phyloP scores from a whole-genome alignment of 2,113 vertebrate genomes.

The Emberiza fucata region DNA sequence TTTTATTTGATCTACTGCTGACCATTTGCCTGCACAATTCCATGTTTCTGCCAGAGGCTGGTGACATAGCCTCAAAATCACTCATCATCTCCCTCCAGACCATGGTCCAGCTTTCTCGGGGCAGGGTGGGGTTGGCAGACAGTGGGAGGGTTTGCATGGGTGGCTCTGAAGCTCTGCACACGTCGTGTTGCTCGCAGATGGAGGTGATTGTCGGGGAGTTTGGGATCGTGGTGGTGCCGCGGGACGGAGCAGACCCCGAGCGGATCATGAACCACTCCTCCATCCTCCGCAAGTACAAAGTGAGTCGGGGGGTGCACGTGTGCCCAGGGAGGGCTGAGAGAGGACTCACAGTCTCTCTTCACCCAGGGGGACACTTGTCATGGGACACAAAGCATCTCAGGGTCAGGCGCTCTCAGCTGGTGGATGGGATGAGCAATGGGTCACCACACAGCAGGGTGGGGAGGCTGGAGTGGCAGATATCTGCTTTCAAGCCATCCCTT shows the following conservation, averaged over 20 bases:
- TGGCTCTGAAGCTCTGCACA: neutral
- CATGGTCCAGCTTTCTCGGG: accelerated
- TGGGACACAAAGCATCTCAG: neutral
- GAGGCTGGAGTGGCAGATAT: neutral
- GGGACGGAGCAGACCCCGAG: conserved; percentile 90
- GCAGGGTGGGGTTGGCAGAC: neutral
- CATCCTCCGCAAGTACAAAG: conserved; percentile 95
- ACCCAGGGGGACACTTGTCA: neutral
- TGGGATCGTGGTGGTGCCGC: conserved; percentile 95
- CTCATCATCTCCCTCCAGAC: neutral
- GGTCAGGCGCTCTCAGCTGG: neutral
- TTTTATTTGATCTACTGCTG: neutral
- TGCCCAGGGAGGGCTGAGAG: accelerated
- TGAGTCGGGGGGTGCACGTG: conserved; percentile 66
- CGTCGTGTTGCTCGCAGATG: conserved; percentile 79
- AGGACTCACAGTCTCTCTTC: neutral
- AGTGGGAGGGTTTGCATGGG: neutral
- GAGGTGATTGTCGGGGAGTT: conserved; percentile 98
- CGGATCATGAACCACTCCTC: conserved; percentile 98
- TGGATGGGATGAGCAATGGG: neutral
- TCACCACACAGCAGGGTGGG: neutral
- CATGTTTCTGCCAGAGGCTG: neutral
- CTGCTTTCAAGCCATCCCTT: neutral
- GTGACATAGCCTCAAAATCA: neutral
- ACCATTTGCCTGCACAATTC: neutral